Evolutionary conservation across 2,797 vertebrate species (phyloP), one percentile per base, ranked within the genome.

Genomic region (Hybognathus amarus): DNA sequence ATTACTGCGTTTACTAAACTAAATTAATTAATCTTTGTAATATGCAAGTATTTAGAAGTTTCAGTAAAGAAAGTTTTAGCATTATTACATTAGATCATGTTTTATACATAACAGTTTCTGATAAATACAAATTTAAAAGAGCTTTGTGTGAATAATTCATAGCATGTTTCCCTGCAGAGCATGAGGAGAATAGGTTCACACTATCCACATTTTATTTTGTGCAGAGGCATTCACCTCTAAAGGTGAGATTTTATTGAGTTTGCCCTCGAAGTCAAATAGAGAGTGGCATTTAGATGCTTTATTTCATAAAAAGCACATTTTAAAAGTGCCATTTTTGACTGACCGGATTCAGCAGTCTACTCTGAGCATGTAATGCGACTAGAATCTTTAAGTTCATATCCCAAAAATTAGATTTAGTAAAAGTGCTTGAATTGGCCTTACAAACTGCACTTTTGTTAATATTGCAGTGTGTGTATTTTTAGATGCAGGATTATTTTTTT

Each of bases 301-400:
- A 52, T 73, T 20, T 52, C 5, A 73, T 33, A 47, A 73, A 73
- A 73, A 11, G 9, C 45, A 33, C 0, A 11, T 73, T 73, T 73
- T 30, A 50, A 73, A 73, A 73, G 9, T 52, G 45, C 18, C 45
- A 24, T 50, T 47, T 70, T 71, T 50, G 69, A 71, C 45, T 73
- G 45, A 30, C 27, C 1, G 45, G 45, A 52, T 52, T 73, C 18
- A 33, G 17, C 4, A 70, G 40, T 30, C 27, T 33, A n/a, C n/a
- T n/a, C n/a, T n/a, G 45, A 73, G 9, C 27, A 20, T 73, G 18
- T 52, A 3, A 73, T 22, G 47, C 5, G 2, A n/a, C 5, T 24
- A 45, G 15, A 73, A 22, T 52, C 18, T 33, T 52, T 64, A 64
- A 18, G 27, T 36, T 66, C 7, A 36, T 66, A 66, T 64, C 63